These are phyloP conservation scores for Tenthredo distinguenda DNA, from an alignment of 2,888 invertebrate species.

Conservation along the genomic window DNA sequence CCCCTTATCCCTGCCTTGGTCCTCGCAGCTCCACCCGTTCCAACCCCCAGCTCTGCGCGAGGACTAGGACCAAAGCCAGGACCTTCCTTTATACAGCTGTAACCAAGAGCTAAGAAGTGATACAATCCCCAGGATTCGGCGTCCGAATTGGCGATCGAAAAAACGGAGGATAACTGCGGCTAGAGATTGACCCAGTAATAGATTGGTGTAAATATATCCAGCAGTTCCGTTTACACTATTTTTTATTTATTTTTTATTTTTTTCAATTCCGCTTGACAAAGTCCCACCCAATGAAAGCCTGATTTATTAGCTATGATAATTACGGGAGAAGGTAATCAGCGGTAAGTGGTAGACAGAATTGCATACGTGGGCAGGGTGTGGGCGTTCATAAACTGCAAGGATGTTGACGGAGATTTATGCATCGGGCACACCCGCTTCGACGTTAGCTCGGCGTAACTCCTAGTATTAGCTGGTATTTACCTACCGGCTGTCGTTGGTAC, in stretches of 20 bases:
- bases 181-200: neutral
- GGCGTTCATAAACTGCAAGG: slow-evolving; percentile 45
- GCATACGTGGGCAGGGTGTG: slow-evolving; percentile 37
- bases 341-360: slow-evolving; percentile 44
- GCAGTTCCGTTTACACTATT: neutral
- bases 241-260: neutral
- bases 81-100: slow-evolving; percentile 36
- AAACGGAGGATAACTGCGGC: neutral
- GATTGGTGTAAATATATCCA: neutral
- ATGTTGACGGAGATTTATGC: slow-evolving; percentile 47
- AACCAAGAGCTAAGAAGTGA: slow-evolving; percentile 31
- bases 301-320: slow-evolving; percentile 44
- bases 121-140: neutral
- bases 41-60: neutral
- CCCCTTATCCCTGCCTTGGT: slow-evolving; percentile 34
- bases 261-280: neutral
- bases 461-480: slow-evolving; percentile 33
- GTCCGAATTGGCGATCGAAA: slow-evolving; percentile 4
- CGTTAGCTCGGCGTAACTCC: slow-evolving; percentile 23
- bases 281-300: neutral
- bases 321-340: slow-evolving; percentile 42
- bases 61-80: neutral
- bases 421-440: slow-evolving; percentile 39
- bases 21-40: slow-evolving; percentile 38
- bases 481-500: slow-evolving; percentile 22